These are phyloP conservation scores for Bombus consobrinus DNA, from an alignment of 1,140 invertebrate species.

Conservation along the genomic window DNA sequence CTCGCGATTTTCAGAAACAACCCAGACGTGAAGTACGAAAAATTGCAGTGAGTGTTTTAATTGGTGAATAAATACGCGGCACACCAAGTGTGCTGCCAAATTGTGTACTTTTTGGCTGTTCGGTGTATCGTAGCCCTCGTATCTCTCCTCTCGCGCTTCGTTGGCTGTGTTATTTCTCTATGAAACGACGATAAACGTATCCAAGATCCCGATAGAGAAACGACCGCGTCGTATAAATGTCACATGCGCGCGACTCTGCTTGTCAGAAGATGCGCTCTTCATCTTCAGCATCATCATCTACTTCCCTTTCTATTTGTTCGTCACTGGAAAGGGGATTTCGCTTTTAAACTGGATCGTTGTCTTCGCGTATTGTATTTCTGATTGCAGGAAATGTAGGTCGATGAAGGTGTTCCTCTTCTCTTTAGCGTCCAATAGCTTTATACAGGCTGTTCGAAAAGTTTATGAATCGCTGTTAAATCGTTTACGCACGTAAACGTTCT, in stretches of 20 bases:
- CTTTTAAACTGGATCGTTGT: background rate
- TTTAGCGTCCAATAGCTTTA: background rate
- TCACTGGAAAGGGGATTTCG: background rate
- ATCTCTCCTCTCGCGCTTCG: conserved; percentile 4
- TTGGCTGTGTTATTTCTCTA: background rate
- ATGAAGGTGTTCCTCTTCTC: background rate
- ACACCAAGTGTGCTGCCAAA: background rate
- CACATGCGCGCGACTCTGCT: background rate
- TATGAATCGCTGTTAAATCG: background rate
- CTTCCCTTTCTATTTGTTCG: background rate
- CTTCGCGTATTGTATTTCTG: background rate
- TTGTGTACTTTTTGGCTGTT: conserved; percentile 7
- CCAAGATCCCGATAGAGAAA: background rate
- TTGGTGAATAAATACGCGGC: background rate
- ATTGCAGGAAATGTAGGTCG: conserved; percentile 11
- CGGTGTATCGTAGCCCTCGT: conserved; percentile 11
- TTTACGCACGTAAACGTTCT: background rate
- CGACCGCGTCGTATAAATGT: background rate
- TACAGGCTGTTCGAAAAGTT: background rate
- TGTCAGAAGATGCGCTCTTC: background rate
- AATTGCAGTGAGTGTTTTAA: conserved; percentile 27
- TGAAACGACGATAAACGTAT: background rate
- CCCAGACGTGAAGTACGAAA: background rate
- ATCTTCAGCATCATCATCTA: background rate
- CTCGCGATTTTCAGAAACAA: no score